phyloP scores from a whole-genome alignment of 2,888 invertebrate genomes.

The Helicoverpa assulta region DNA sequence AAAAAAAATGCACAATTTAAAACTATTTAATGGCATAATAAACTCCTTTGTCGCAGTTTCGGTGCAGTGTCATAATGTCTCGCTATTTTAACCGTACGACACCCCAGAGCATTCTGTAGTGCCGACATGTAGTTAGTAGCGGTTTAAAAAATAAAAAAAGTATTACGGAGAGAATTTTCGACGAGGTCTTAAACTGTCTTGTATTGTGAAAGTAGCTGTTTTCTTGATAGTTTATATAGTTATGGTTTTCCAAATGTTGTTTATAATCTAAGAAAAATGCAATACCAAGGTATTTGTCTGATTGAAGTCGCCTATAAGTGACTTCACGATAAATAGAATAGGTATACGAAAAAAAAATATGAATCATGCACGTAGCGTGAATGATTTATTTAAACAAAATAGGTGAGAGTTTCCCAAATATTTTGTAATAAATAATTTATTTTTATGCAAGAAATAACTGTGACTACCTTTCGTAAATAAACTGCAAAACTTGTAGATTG shows the following conservation, averaged over 20 bases:
- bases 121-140: slow-evolving; percentile 25
- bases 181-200: slow-evolving; percentile 12
- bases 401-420: no score
- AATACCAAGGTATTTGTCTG: no score
- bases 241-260: not conserved
- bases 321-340: no score
- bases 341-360: no score
- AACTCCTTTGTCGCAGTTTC: slow-evolving; percentile 44
- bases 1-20: slow-evolving; percentile 26
- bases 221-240: not conserved
- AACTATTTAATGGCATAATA: slow-evolving; percentile 45
- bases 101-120: slow-evolving; percentile 29
- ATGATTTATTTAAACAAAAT: no score
- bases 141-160: slow-evolving; percentile 46
- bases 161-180: slow-evolving; percentile 33
- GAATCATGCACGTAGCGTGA: no score
- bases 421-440: no score
- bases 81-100: slow-evolving; percentile 36
- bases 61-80: slow-evolving; percentile 42
- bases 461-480: not conserved
- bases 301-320: no score
- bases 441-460: not conserved
- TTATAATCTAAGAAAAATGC: no score
- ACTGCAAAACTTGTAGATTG: not conserved
- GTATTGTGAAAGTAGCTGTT: not conserved